Evolutionary conservation across 2,797 vertebrate genomes (phyloP).

Genomic region (Karalla daura): DNA sequence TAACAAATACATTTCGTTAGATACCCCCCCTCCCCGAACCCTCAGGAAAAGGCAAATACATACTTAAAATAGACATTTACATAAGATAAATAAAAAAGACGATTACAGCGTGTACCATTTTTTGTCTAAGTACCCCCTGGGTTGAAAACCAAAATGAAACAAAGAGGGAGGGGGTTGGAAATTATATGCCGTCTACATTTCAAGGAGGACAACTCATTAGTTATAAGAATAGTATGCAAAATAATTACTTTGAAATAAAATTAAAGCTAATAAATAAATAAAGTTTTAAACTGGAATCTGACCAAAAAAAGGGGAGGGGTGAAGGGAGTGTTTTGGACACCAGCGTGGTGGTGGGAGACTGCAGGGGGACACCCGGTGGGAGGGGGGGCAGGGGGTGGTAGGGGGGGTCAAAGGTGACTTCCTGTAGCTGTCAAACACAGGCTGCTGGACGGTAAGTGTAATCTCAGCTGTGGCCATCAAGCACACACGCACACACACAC

Average conservation of each 20-base stretch:
- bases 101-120: conserved; percentile 91
- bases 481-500: neutral
- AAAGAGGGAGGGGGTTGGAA: conserved; percentile 37
- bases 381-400: too few species aligned
- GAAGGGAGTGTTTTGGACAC: conserved; percentile 27
- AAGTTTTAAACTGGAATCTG: conserved; percentile 68
- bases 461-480: conserved; percentile 79
- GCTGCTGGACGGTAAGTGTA: conserved; percentile 74
- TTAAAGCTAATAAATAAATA: conserved; percentile 89
- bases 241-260: conserved; percentile 89
- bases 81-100: conserved; percentile 91
- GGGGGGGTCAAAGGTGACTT: conserved; percentile 84
- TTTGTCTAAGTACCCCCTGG: conserved; percentile 84
- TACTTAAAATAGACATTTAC: conserved; percentile 87
- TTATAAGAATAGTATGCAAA: conserved; percentile 81
- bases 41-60: conserved; percentile 82
- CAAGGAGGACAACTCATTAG: conserved; percentile 69
- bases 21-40: conserved; percentile 55
- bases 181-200: conserved; percentile 65
- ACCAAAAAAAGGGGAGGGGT: conserved; percentile 28
- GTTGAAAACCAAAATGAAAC: conserved; percentile 63
- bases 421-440: conserved; percentile 80
- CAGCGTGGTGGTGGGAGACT: conserved; percentile 47
- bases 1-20: conserved; percentile 82
- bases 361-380: conserved; percentile 49